Conservation (phyloP, 30 jellyfish, hydroid and myxozoan genomes). For the Catostylus mosaicus region DNA sequence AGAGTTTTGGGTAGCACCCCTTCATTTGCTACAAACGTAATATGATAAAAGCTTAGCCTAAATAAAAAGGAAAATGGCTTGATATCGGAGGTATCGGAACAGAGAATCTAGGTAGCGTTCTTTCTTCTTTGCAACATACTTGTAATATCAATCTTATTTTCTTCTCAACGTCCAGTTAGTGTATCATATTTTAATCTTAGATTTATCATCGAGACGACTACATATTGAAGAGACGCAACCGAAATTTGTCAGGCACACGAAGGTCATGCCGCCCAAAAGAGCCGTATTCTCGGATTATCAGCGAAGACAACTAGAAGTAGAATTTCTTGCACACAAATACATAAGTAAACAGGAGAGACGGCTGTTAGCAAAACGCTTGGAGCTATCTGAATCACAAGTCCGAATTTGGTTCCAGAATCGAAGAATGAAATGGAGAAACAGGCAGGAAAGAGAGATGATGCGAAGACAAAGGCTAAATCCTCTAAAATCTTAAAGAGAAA, state of each 20-base stretch:
- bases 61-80: too few species aligned
- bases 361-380: slow-evolving; percentile 61
- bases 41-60: too few species aligned
- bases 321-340: slow-evolving; percentile 79
- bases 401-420: slow-evolving; percentile 88
- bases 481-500: neutral
- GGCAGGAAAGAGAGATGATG: slow-evolving; percentile 87
- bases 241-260: slow-evolving; percentile 43
- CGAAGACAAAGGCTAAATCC: slow-evolving; percentile 54
- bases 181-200: slow-evolving; percentile 8
- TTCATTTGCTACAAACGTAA: too few species aligned
- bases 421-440: slow-evolving; percentile 86
- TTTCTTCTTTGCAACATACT: too few species aligned
- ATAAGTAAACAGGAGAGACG: slow-evolving; percentile 81
- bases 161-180: too few species aligned
- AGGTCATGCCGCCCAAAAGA: slow-evolving; percentile 65
- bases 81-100: too few species aligned
- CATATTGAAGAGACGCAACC: slow-evolving; percentile 23
- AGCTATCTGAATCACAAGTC: slow-evolving; percentile 76
- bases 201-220: slow-evolving; percentile 14
- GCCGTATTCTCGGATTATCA: slow-evolving; percentile 84
- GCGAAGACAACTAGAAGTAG: slow-evolving; percentile 73
- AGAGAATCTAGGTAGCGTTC: too few species aligned
- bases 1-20: too few species aligned
- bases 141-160: too few species aligned